Conservation (phyloP, 2,113 vertebrate genomes). For the Danionella cerebrum region DNA sequence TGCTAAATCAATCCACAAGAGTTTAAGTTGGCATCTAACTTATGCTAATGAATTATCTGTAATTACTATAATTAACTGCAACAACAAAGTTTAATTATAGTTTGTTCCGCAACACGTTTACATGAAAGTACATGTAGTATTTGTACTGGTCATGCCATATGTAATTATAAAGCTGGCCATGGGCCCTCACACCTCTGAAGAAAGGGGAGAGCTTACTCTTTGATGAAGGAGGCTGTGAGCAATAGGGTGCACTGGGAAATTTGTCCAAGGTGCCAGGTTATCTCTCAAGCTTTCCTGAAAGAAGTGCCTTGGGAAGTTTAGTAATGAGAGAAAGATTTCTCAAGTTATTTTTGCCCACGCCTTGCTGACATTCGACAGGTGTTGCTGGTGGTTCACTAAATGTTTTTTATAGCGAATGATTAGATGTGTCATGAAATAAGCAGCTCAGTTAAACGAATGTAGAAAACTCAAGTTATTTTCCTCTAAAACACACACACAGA, state of each 20-base stretch:
- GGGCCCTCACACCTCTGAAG: background rate
- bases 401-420: background rate
- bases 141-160: background rate
- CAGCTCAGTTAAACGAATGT: background rate
- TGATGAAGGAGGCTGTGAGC: conserved; percentile 9
- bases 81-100: background rate
- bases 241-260: background rate
- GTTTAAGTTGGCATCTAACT: background rate
- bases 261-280: conserved; percentile 6
- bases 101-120: background rate
- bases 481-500: too few species aligned
- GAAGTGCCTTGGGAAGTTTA: background rate
- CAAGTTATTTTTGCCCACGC: background rate
- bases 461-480: background rate
- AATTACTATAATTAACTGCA: conserved; percentile 1
- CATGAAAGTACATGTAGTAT: conserved; percentile 2
- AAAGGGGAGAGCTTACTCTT: conserved; percentile 1
- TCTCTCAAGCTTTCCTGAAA: conserved; percentile 8
- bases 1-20: background rate
- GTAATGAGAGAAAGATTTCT: conserved; percentile 2
- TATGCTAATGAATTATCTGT: background rate
- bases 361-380: background rate
- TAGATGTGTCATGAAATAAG: background rate
- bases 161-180: background rate
- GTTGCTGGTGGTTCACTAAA: background rate